Base-by-base conservation (phyloP, 2,797 vertebrate genomes). In the Pseudotriccus pelzelni region DNA sequence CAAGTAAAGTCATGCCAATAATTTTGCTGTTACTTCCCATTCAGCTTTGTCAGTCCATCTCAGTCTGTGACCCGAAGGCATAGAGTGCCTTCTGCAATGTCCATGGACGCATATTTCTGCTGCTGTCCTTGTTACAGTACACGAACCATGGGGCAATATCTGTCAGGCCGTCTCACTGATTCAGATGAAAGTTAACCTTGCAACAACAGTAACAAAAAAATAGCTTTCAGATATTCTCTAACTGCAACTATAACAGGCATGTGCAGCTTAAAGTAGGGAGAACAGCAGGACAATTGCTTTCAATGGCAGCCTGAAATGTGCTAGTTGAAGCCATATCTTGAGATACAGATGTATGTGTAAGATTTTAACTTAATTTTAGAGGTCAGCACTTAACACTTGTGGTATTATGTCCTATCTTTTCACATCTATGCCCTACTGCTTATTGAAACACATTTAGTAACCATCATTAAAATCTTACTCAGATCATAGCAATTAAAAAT, bases 1-100 rank as follows among this genome's bases (percentile, higher is more conserved):
- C 24, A 78, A 36, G 27, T 17, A 74, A 74, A 66, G 34, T 4
- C 15, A 24, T 24, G 28, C 44, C 74, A 81, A 70, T 22, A 72
- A 6, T 72, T 81, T 22, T 52, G 24, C 27, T 56, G 22, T 37
- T 37, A 27, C 32, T 68, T 44, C 34, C 36, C 21, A 4, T n/a
- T 47, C 47, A 27, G 8, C 52, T 84, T 23, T 17, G 12, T 16
- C 52, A 41, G 7, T 12, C 10, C 14, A 22, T 68, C 43, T 67
- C n/a, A 4, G 2, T 5, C 76, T 49, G 50, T 49, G 64, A 43
- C n/a, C 1, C 0, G 5, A 56, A 58, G 25, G 3, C 5, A 13
- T 6, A 28, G 15, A 37, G 18, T 19, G 14, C 32, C 12, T 24
- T 44, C 55, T 46, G 34, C 34, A 62, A 1, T 7, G 37, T 12